Base-by-base conservation (phyloP, 2,888 invertebrate species). In the Dione vanillae region DNA sequence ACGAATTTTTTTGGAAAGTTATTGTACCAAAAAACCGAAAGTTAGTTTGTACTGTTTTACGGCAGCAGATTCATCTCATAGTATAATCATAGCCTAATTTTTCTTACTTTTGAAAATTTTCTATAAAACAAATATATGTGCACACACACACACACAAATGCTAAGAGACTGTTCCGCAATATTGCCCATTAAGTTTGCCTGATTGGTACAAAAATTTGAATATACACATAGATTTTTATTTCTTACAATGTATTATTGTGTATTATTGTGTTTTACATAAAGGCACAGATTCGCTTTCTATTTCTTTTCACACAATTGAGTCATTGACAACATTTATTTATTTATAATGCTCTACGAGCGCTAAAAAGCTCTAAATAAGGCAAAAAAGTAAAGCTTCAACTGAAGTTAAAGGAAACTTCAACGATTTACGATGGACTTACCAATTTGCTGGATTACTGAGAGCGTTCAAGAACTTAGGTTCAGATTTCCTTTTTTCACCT, bases 371-470 rank as follows among this genome's bases (percentile, higher is more conserved):
- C 6, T 59, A 43, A n/a, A n/a, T n/a, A n/a, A n/a, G n/a, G n/a
- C n/a, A n/a, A n/a, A n/a, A n/a, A n/a, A 14, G 16, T 35, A 12
- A 62, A 8, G 16, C 62, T 35, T 37, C 37, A 64, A 64, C 37
- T 35, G 49, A 11, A 64, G 47, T 64, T 37, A 64, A 64, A 64
- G 37, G 37, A 37, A 37, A 64, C 62, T 64, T 37, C 2, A 49
- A 35, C 37, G 49, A 47, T 49, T 47, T 49, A 47, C 62, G 47
- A 49, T 37, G 19, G 12, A 49, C 47, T 27, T 62, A 16, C 62
- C 16, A 37, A 64, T 37, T 47, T 9, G 12, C 35, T 19, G 49
- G 35, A 49, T 59, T 59, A 59, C 43, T 43, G 43, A 43, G 49
- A 49, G 19, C 49, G 49, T 35, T 35, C 8, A 35, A 64, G 37